Evolutionary conservation across 2,113 vertebrate genomes (phyloP), one percentile per base, ranked within the genome.

Genomic region (Trachemys scripta): DNA sequence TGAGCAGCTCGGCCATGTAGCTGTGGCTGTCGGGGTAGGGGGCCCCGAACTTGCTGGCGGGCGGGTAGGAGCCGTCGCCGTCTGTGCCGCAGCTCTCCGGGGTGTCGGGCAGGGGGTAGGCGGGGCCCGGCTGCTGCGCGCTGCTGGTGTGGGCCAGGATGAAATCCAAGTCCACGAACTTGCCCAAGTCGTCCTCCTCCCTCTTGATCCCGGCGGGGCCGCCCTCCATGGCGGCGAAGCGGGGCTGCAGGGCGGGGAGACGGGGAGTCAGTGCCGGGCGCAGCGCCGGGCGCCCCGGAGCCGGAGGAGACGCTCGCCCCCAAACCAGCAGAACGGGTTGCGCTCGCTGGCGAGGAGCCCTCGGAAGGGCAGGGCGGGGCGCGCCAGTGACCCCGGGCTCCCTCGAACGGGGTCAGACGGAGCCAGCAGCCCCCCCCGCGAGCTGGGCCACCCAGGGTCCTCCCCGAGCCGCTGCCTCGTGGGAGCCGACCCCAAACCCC

Each of bases 151-250:
- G 99, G 0, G 99, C 98, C 90, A 99, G 92, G 94, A 99, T 99
- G 97, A 99, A 99, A 51, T 99, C 99, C 83, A 99, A 97, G 96
- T 99, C 99, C 93, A 99, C 86, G 94, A 99, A 99, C 79, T 98
- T 99, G 22, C 98, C 98, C 82, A 99, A 94, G 8, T 99, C 99
- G 91, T 99, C 99, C 1, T 99, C 99, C 45, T 99, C 99, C 89
- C 98, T 96, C 88, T 97, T 97, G 54, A 98, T 84, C 6, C 92
- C 79, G 72, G 90, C 72, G 95, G 92, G 2, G 97, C 98, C 84
- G 95, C 94, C 97, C 91, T 98, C 98, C 16, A 98, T 93, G 50
- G 95, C 45, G 95, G 95, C 87, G 8, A 53, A 79, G 84, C 19
- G 72, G 49, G 82, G 57, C 20, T 72, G 62, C 42, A 27, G 45